Percentiles rank a stretch among this genome's conserved stretches.
Evolutionary conservation across 1,140 invertebrate species (phyloP).

Genomic region (Drosophila mauritiana): DNA sequence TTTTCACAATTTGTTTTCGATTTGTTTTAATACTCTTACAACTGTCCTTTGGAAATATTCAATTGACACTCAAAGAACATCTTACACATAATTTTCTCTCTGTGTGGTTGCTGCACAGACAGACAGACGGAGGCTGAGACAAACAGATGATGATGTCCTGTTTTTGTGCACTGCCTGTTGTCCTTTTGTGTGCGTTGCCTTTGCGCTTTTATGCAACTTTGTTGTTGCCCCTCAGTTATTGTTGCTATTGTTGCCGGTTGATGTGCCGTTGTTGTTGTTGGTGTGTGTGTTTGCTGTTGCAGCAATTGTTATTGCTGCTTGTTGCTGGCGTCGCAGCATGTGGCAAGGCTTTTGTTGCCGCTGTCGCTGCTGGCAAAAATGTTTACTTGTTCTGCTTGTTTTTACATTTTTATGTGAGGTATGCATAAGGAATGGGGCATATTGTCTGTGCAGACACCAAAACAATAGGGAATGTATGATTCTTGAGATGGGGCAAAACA

Average conservation of each 20-base stretch:
- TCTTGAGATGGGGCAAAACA: too few relatives aligned
- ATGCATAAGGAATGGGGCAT: neutral
- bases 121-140: slow-evolving; percentile 11
- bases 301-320: slow-evolving; percentile 35
- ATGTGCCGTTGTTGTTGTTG: slow-evolving; percentile 18
- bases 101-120: slow-evolving; percentile 11
- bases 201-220: slow-evolving; percentile 68
- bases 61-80: neutral
- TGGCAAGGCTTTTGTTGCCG: slow-evolving; percentile 60
- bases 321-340: slow-evolving; percentile 62
- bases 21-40: too few relatives aligned
- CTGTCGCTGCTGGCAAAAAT: slow-evolving; percentile 46
- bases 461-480: neutral
- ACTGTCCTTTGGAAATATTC: too few relatives aligned
- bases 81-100: neutral
- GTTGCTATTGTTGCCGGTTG: slow-evolving; percentile 36
- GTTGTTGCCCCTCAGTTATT: slow-evolving; percentile 32
- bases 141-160: slow-evolving; percentile 50
- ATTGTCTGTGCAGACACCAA: neutral
- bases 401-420: slow-evolving; percentile 30
- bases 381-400: slow-evolving; percentile 45
- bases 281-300: slow-evolving; percentile 31
- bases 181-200: slow-evolving; percentile 67
- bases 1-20: too few relatives aligned
- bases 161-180: slow-evolving; percentile 52